Evolutionary conservation across 2,888 invertebrate species (phyloP).

Genomic region (Hemithea aestivaria): DNA sequence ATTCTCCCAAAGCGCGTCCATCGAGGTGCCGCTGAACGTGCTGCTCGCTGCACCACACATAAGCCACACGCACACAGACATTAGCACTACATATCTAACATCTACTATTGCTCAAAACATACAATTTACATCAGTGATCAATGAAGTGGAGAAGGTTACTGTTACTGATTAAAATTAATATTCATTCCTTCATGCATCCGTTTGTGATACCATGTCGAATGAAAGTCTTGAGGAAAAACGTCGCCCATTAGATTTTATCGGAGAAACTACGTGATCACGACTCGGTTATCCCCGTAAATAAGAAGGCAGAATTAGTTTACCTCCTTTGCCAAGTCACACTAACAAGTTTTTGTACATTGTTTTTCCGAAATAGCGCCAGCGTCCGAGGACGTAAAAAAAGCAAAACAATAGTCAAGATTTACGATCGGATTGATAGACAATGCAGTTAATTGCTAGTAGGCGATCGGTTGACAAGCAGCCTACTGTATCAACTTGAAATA

Average conservation of each 20-base stretch:
- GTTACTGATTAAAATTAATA: constrained; percentile 20
- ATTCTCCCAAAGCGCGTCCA: constrained; percentile 87
- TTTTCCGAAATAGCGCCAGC: constrained; percentile 12
- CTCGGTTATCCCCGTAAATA: constrained; percentile 11
- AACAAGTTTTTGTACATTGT: constrained; percentile 20
- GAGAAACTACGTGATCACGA: constrained; percentile 5
- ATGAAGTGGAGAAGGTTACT: constrained; percentile 15
- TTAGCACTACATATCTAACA: constrained; percentile 59
- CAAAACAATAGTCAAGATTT: constrained; percentile 47
- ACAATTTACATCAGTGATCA: constrained; percentile 28
- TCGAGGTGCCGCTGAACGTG: constrained; percentile 81
- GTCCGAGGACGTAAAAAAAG: constrained; percentile 35
- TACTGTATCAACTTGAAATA: constrained; percentile 13
- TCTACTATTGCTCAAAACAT: constrained; percentile 42
- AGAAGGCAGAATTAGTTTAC: constrained; percentile 10
- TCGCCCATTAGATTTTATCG: constrained; percentile 11
- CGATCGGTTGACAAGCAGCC: constrained; percentile 30
- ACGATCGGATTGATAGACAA: constrained; percentile 54
- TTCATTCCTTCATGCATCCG: constrained; percentile 9
- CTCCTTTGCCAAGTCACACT: constrained; percentile 17
- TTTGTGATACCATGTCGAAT: too few relatives aligned
- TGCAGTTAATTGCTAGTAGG: constrained; percentile 59
- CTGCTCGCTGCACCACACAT: constrained; percentile 74
- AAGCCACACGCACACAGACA: constrained; percentile 71
- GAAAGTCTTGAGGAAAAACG: background rate